Base-by-base conservation (phyloP, 2,888 invertebrate species). In the Aphrophora alni region DNA sequence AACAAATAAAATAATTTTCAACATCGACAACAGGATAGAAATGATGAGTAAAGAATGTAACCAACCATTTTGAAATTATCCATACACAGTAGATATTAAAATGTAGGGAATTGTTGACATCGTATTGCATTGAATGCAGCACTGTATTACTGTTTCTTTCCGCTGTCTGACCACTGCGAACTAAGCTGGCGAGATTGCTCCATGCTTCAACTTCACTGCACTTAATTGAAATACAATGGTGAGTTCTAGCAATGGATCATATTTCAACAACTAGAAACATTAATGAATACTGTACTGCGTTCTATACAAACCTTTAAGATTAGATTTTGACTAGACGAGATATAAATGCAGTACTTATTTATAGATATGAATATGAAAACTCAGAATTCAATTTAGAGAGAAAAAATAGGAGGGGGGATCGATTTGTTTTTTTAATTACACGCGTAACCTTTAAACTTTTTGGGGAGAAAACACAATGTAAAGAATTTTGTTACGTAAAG, bases 221-320 rank as follows among this genome's bases (percentile, higher is more conserved):
- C 59, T 59, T 59, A 59, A 59, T 59, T 59, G 59, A 21, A 59
- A 59, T 59, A 59, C 59, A 59, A 59, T 59, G 59, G 59, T 21
- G 59, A 8, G 59, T 59, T 59, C 59, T 0, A 21, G 59, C 59
- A 59, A 59, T 59, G 59, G 59, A 59, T 59, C 59, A 59, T 59
- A 59, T 59, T 59, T 21, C 59, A 21, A 59, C 59, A 59, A 59
- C 59, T 59, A 59, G 59, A 59, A 59, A 59, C 59, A 21, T 59
- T 59, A 59, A 59, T 59, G 59, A 59, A 59, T 3, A 59, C 59
- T 59, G 21, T 8, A n/a, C n/a, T n/a, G n/a, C n/a, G n/a, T n/a
- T n/a, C n/a, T n/a, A n/a, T n/a, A n/a, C n/a, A n/a, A n/a, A n/a
- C n/a, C n/a, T n/a, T n/a, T n/a, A n/a, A n/a, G n/a, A n/a, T n/a